These are phyloP conservation scores for Conopomorpha cramerella DNA, from an alignment of 1,140 invertebrate species.

Conservation along the genomic window DNA sequence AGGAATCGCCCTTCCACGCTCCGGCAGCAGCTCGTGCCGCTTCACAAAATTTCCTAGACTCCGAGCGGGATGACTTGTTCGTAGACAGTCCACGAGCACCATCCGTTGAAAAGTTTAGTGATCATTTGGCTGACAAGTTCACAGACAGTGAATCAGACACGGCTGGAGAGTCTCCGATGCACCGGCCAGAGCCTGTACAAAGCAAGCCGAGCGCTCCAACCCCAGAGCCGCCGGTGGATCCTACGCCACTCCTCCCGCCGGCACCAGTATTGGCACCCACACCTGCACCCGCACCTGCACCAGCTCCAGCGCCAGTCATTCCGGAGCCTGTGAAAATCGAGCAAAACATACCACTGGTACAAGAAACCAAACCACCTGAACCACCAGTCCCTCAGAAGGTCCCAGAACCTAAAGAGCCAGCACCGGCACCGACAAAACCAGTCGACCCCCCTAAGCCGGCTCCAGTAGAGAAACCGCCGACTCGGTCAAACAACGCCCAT, in stretches of 20 bases:
- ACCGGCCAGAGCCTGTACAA: conserved; percentile 24
- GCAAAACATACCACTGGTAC: too few relatives aligned
- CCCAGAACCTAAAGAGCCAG: conserved; percentile 8
- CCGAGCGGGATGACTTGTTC: conserved; percentile 48
- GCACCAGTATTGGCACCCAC: conserved; percentile 3
- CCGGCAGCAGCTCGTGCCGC: conserved; percentile 26
- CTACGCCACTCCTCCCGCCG: conserved; percentile 9
- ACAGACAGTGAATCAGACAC: conserved; percentile 59
- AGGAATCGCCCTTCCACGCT: conserved; percentile 25
- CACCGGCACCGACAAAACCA: conserved; percentile 11
- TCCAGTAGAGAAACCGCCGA: conserved; percentile 8
- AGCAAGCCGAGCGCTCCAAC: conserved; percentile 22
- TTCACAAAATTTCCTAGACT: conserved; percentile 59
- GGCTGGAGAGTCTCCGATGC: conserved; percentile 34
- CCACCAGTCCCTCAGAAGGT: conserved; percentile 10
- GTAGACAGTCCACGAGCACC: conserved; percentile 34
- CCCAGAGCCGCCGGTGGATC: conserved; percentile 24
- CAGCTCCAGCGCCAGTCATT: not conserved
- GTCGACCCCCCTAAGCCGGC: conserved; percentile 10
- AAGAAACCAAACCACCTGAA: too few relatives aligned
- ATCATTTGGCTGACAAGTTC: conserved; percentile 53
- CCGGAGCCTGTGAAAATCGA: too few relatives aligned
- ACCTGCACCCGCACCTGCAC: conserved; percentile 11
- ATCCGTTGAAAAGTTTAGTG: conserved; percentile 23
- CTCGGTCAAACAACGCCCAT: conserved; percentile 26